Conservation (phyloP, 2,888 invertebrate species). For the Barypeithes pellucidus region DNA sequence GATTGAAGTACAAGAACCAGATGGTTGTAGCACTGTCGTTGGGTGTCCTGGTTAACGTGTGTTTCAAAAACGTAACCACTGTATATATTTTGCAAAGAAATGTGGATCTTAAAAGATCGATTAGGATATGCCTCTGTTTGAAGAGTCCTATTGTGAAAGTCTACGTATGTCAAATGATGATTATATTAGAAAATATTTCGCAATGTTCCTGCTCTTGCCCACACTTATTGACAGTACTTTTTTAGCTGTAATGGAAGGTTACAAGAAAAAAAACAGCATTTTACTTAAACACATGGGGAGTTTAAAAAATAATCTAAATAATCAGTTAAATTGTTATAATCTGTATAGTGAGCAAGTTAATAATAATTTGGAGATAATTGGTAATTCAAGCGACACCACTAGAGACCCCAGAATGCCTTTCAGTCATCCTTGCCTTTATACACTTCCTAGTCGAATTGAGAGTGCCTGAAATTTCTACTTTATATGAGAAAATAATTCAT, state of each 20-base stretch:
- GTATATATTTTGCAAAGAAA: constrained; percentile 82
- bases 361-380: constrained; percentile 59
- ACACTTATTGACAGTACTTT: constrained; percentile 72
- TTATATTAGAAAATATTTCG: constrained; percentile 73
- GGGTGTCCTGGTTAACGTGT: constrained; percentile 84
- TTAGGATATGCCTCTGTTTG: constrained; percentile 76
- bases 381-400: constrained; percentile 54
- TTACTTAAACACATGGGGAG: constrained; percentile 73
- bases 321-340: too few species aligned
- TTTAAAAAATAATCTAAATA: constrained; percentile 63
- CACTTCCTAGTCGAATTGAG: constrained; percentile 70
- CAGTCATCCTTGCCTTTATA: constrained; percentile 72
- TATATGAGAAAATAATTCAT: constrained; percentile 69
- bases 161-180: constrained; percentile 73
- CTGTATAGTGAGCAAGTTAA: too few species aligned
- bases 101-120: constrained; percentile 80
- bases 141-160: constrained; percentile 72
- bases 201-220: too few species aligned
- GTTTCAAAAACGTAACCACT: constrained; percentile 84
- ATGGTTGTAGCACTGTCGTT: constrained; percentile 74
- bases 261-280: constrained; percentile 69
- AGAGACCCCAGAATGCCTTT: constrained; percentile 71
- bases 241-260: constrained; percentile 70
- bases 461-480: constrained; percentile 66
- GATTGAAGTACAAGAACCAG: constrained; percentile 74